Evolutionary conservation across 2,113 vertebrate species (phyloP).

Genomic region (Silurus asotus): DNA sequence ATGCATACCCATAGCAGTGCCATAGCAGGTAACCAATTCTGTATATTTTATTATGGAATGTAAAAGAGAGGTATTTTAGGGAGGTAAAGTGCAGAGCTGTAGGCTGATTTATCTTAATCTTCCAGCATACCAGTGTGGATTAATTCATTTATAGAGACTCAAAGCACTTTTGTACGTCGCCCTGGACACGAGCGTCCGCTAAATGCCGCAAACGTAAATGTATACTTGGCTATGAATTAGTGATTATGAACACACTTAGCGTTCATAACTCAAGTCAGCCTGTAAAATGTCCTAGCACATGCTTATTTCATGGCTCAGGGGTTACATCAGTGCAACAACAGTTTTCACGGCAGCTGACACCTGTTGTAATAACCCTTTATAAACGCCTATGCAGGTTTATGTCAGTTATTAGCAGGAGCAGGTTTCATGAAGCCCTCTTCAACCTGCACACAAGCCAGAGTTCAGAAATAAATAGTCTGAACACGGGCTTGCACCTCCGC

Average conservation of each 20-base stretch:
- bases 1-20: neutral
- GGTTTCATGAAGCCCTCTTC: neutral
- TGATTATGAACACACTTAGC: no score
- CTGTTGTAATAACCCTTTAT: neutral
- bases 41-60: neutral
- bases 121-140: no score
- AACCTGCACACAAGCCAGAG: neutral
- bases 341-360: neutral
- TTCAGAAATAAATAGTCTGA: constrained; percentile 59
- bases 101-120: no score
- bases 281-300: neutral
- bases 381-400: neutral
- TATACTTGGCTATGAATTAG: no score
- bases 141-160: no score
- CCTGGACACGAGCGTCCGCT: no score
- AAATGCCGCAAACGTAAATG: no score
- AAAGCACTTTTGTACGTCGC: no score
- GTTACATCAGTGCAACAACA: neutral
- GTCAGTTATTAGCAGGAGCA: neutral
- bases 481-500: constrained; percentile 45
- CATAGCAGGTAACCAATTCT: neutral
- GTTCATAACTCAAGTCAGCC: neutral
- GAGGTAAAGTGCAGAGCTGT: no score
- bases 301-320: neutral
- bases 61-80: no score